A percentile compares a stretch with the other conserved stretches of the same genome.
Conservation (phyloP, 2,888 invertebrate species). For the Amblyjoppa proteus region DNA sequence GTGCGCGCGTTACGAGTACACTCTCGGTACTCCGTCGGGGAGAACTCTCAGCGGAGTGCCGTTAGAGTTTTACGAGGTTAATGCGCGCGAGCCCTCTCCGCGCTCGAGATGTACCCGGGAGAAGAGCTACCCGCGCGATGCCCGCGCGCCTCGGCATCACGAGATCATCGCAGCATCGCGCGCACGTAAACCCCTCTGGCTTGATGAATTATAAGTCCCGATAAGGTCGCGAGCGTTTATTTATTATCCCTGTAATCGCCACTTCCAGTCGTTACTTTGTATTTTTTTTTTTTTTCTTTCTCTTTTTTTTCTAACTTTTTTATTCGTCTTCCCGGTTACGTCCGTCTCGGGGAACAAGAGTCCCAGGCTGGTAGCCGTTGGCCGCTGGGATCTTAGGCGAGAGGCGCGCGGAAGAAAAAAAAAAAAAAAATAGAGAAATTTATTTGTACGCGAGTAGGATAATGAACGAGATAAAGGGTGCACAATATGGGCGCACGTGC, state of each 20-base stretch:
- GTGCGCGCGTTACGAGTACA: conserved; percentile 55
- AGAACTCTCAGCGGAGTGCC: conserved; percentile 72
- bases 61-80: conserved; percentile 80
- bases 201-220: conserved; percentile 84
- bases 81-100: conserved; percentile 72
- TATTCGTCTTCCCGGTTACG: conserved; percentile 21
- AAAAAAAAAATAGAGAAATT: conserved; percentile 77
- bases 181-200: conserved; percentile 76
- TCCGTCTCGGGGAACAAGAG: conserved; percentile 59
- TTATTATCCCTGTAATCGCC: conserved; percentile 82
- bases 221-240: conserved; percentile 83
- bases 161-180: conserved; percentile 67
- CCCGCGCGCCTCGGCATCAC: conserved; percentile 62
- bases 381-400: conserved; percentile 36
- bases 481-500: conserved; percentile 22
- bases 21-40: conserved; percentile 28
- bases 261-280: conserved; percentile 66
- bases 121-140: conserved; percentile 28
- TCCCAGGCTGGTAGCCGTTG: conserved; percentile 31
- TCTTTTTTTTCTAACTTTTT: conserved; percentile 53
- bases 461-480: conserved; percentile 46
- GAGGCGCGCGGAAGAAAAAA: conserved; percentile 71
- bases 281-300: conserved; percentile 38
- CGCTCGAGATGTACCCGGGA: conserved; percentile 35
- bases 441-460: conserved; percentile 44